Percentiles rank a stretch among this genome's conserved stretches.
phyloP scores from a whole-genome alignment of 1,140 invertebrate species.

The Drosophila novamexicana region DNA sequence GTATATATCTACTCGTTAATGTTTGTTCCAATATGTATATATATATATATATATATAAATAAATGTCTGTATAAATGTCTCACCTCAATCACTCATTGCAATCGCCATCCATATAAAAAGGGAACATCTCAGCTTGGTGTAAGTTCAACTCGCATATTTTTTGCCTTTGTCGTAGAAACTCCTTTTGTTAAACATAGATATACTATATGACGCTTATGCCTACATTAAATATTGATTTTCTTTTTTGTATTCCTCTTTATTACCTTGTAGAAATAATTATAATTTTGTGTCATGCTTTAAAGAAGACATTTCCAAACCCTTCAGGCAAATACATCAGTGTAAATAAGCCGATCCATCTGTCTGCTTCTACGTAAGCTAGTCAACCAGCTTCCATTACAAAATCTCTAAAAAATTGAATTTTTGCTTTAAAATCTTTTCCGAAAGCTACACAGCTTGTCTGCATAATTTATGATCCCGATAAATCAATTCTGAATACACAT shows the following conservation, averaged over 20 bases:
- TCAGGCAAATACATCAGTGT: too few species aligned
- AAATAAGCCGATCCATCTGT: too few species aligned
- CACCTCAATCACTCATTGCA: conserved; percentile 74
- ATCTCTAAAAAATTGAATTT: too few species aligned
- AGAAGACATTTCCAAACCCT: too few species aligned
- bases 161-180: conserved; percentile 34
- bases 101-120: conserved; percentile 85
- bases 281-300: too few species aligned
- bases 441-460: too few species aligned
- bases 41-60: conserved; percentile 33
- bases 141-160: conserved; percentile 86
- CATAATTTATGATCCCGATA: too few species aligned
- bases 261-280: background rate
- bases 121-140: conserved; percentile 96
- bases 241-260: background rate
- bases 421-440: too few species aligned
- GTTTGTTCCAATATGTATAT: conserved; percentile 54
- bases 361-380: too few species aligned
- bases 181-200: background rate
- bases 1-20: conserved; percentile 41
- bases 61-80: conserved; percentile 61
- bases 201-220: background rate
- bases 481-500: too few species aligned
- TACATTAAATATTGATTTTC: conserved; percentile 1
- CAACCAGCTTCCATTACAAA: too few species aligned